Evolutionary conservation across 2,888 invertebrate genomes (phyloP).

Genomic region (Pheosia tremula): DNA sequence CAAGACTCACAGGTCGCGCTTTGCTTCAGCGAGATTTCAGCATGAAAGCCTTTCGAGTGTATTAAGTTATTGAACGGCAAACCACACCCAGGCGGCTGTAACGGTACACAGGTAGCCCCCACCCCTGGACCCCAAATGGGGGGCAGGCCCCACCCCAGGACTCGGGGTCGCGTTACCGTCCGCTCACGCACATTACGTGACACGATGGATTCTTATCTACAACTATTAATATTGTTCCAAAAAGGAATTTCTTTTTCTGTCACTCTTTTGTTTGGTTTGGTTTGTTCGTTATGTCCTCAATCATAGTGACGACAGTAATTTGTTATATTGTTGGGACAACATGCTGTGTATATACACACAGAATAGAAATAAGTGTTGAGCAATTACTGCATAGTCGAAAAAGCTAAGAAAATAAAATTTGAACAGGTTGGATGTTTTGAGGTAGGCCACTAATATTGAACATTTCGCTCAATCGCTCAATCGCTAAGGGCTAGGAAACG

Average conservation of each 20-base stretch:
- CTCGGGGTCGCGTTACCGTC: conserved; percentile 53
- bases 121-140: conserved; percentile 33
- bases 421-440: too few relatives aligned
- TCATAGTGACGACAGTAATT: conserved; percentile 8
- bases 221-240: conserved; percentile 39
- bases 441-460: too few relatives aligned
- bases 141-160: conserved; percentile 29
- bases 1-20: conserved; percentile 51
- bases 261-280: conserved; percentile 7
- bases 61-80: conserved; percentile 85
- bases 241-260: conserved; percentile 22
- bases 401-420: too few relatives aligned
- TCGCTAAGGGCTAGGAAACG: too few relatives aligned
- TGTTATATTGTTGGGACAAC: conserved; percentile 1
- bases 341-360: too few relatives aligned
- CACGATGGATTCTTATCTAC: conserved; percentile 51
- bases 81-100: conserved; percentile 82
- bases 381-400: too few relatives aligned
- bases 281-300: conserved; percentile 17
- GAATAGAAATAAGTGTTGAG: neutral
- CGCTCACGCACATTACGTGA: conserved; percentile 66
- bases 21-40: conserved; percentile 77
- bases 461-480: too few relatives aligned
- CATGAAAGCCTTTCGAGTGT: conserved; percentile 83
- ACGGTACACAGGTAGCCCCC: conserved; percentile 70